Base-by-base conservation (phyloP, 2,888 invertebrate species). In the Erebia epiphron region DNA sequence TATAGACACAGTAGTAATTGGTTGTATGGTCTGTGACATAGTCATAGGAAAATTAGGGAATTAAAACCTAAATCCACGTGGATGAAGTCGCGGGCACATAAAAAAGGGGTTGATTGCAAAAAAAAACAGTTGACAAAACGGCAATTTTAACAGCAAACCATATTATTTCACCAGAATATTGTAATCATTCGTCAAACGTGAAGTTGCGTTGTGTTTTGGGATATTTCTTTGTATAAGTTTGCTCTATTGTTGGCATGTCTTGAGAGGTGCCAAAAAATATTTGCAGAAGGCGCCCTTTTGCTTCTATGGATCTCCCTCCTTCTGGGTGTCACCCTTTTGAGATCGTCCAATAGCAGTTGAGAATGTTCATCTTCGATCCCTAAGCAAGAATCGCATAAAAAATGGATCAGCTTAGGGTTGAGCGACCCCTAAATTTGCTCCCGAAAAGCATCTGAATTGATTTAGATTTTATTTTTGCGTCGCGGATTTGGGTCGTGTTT, bases 331-430 rank as follows among this genome's bases (percentile, higher is more conserved):
- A 83, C 88, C 88, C 88, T 85, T 83, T 75, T 80, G 65, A 79
- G 80, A 73, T 79, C 79, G 76, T 78, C 91, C 91, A 91, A 90
- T 90, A 65, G 82, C 74, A 75, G 79, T 83, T 82, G 83, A 84
- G 84, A 85, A 57, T 81, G 83, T 87, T 86, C 86, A 86, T 86
- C 79, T 80, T 79, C 75, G 58, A 67, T 62, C 75, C 75, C 76
- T 75, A 72, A 68, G 70, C 75, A 78, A 78, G 75, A 77, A 81
- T 82, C 81, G 80, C 82, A 86, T 86, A 86, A 88, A 89, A 88
- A 88, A 87, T 84, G 80, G 76, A 86, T 76, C 78, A 79, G 75
- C 78, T 75, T 79, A 83, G 88, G 87, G 82, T 84, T 70, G 63
- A 68, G 61, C 71, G 71, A 72, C 75, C 75, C 70, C 72, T 80